Percentiles rank a stretch among this genome's conserved stretches.
Conservation (phyloP, 2,888 invertebrate genomes). For the Eremobia ochroleuca region DNA sequence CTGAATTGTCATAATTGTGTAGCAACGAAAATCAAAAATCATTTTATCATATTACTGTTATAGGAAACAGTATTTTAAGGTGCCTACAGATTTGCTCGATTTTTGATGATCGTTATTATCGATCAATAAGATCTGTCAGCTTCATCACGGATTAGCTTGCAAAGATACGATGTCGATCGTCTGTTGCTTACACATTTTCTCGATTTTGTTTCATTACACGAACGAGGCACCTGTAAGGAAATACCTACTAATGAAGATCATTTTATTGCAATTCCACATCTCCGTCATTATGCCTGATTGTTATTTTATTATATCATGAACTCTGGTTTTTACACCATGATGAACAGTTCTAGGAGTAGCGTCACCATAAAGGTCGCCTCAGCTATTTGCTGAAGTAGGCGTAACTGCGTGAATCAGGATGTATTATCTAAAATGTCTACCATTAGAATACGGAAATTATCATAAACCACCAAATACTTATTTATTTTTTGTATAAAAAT, state of each 20-base stretch:
- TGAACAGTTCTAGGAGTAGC: background rate
- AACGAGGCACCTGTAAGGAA: background rate
- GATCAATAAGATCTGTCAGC: background rate
- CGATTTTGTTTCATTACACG: background rate
- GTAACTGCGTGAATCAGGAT: slow-evolving; percentile 31
- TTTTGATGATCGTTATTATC: background rate
- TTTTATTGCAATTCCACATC: background rate
- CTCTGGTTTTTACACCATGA: slow-evolving; percentile 10
- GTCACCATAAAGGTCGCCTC: slow-evolving; percentile 1
- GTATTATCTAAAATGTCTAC: slow-evolving; percentile 34
- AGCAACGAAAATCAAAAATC: too few species aligned
- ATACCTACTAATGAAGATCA: background rate
- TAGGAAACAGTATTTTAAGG: background rate
- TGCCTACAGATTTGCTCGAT: too few species aligned
- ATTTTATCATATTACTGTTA: too few species aligned
- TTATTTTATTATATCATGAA: slow-evolving; percentile 14
- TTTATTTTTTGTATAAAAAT: slow-evolving; percentile 19
- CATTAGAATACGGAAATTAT: slow-evolving; percentile 47
- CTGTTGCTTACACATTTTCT: background rate
- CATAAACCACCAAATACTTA: slow-evolving; percentile 14
- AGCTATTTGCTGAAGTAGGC: slow-evolving; percentile 10
- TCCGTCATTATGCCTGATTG: background rate
- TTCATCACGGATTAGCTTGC: background rate
- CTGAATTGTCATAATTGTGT: background rate
- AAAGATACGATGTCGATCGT: background rate